Conservation (phyloP, 2,888 invertebrate species). For the Charanyca ferruginea region DNA sequence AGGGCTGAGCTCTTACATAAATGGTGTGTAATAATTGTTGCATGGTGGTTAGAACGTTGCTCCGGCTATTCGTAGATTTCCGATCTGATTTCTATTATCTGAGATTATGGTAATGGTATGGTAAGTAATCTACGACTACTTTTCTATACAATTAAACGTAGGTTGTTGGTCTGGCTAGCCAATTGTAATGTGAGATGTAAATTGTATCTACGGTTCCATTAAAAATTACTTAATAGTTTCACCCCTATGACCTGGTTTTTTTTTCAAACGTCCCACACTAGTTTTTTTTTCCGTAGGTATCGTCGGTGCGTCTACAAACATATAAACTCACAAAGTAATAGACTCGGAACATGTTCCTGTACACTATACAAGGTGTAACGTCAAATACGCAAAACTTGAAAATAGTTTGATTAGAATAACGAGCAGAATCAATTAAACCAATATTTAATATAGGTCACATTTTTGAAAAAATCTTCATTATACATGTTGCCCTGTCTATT, state of each 20-base stretch:
- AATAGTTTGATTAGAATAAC: too few relatives aligned
- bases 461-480: too few relatives aligned
- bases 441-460: too few relatives aligned
- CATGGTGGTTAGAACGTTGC: slow-evolving; percentile 34
- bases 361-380: too few relatives aligned
- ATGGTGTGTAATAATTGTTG: slow-evolving; percentile 63
- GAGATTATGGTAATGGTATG: slow-evolving; percentile 56
- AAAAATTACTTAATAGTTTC: background rate
- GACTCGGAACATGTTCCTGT: too few relatives aligned
- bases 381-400: too few relatives aligned
- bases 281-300: too few relatives aligned
- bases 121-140: slow-evolving; percentile 47
- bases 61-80: slow-evolving; percentile 45
- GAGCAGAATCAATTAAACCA: too few relatives aligned
- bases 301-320: too few relatives aligned
- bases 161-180: slow-evolving; percentile 1
- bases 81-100: slow-evolving; percentile 58
- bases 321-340: too few relatives aligned
- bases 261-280: too few relatives aligned
- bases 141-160: slow-evolving; percentile 38
- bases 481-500: too few relatives aligned
- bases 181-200: background rate
- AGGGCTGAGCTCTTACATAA: slow-evolving; percentile 54
- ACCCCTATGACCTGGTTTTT: background rate
- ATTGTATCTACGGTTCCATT: background rate